These are phyloP conservation scores for Aspiorhynchus laticeps DNA, from an alignment of 2,113 vertebrate species.

Conservation along the genomic window DNA sequence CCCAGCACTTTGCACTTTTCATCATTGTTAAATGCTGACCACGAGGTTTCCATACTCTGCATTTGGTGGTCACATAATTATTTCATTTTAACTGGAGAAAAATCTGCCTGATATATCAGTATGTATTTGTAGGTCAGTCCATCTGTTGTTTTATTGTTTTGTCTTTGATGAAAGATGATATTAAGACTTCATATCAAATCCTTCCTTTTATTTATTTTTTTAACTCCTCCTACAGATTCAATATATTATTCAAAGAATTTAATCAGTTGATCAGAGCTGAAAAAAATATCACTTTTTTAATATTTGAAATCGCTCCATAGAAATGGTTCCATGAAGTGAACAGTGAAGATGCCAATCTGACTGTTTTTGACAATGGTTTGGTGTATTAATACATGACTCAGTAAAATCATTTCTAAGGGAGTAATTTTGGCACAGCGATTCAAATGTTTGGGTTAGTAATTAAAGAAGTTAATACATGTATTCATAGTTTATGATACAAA, in stretches of 20 bases:
- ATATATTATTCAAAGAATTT: not conserved
- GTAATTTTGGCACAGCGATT: not conserved
- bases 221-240: not conserved
- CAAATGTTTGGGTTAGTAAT: not conserved
- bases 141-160: not conserved
- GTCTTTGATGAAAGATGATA: not conserved
- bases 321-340: not conserved
- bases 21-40: constrained; percentile 13
- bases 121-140: not conserved
- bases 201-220: not conserved
- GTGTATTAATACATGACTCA: not conserved
- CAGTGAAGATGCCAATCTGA: not conserved
- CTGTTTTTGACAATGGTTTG: not conserved
- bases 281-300: not conserved
- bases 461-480: not conserved
- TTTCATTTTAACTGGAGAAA: not conserved
- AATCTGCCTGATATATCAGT: not conserved
- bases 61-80: not conserved
- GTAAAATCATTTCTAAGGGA: not conserved
- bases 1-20: constrained; percentile 16
- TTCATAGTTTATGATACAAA: not conserved
- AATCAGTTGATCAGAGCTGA: not conserved
- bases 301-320: not conserved
- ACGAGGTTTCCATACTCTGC: not conserved
- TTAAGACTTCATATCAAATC: no score